Conservation (phyloP, 2,888 invertebrate species). For the Neria commutata region DNA sequence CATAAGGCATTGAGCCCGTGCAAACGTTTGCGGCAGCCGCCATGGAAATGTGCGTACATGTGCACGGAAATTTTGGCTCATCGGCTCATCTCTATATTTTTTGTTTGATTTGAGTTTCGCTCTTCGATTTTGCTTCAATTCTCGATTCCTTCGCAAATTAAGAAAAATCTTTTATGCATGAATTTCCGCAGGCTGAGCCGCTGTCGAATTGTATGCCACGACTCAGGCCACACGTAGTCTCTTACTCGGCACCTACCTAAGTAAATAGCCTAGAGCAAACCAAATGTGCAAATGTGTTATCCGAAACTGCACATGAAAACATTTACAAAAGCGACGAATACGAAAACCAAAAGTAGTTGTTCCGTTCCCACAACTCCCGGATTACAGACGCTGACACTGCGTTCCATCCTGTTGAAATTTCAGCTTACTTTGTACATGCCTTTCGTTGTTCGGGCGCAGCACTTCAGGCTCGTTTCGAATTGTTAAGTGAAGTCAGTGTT, state of each 20-base stretch:
- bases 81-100: background rate
- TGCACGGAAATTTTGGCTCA: too few relatives aligned
- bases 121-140: too few relatives aligned
- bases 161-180: background rate
- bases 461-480: constrained; percentile 39
- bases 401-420: background rate
- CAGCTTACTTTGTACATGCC: background rate
- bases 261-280: background rate
- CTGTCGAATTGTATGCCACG: too few relatives aligned
- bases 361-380: background rate
- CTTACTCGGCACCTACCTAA: background rate
- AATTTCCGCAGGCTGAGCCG: too few relatives aligned
- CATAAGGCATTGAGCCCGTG: too few relatives aligned
- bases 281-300: too few relatives aligned
- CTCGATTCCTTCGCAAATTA: background rate
- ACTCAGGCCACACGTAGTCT: too few relatives aligned
- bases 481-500: constrained; percentile 42
- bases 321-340: background rate
- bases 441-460: constrained; percentile 1
- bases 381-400: background rate
- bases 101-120: background rate
- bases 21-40: too few relatives aligned
- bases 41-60: too few relatives aligned
- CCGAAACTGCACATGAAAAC: background rate
- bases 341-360: background rate